phyloP scores from a whole-genome alignment of 2,797 vertebrate genomes.

The Schizopygopsis malacanthus region DNA sequence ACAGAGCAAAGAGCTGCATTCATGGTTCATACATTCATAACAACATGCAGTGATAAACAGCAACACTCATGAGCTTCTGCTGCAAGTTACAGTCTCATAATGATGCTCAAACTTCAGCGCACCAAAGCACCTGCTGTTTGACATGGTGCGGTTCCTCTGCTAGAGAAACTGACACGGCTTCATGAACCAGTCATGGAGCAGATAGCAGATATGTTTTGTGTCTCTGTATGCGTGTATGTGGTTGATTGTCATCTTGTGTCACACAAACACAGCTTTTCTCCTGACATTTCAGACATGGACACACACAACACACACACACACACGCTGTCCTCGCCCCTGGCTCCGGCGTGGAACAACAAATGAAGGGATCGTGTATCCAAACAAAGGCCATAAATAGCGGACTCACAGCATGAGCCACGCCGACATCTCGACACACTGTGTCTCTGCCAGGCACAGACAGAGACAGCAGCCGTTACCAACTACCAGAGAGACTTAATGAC shows the following conservation, averaged over 20 bases:
- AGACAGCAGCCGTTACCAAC: slow-evolving; percentile 38
- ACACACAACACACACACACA: slow-evolving; percentile 8
- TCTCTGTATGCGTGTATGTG: slow-evolving; percentile 2
- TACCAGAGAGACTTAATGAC: slow-evolving; percentile 40
- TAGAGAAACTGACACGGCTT: slow-evolving; percentile 14
- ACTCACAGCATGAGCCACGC: slow-evolving; percentile 32
- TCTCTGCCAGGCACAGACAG: slow-evolving; percentile 32
- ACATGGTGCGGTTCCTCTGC: slow-evolving; percentile 33
- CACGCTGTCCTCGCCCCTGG: slow-evolving; percentile 13
- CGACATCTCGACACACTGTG: slow-evolving; percentile 43
- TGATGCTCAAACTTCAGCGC: slow-evolving; percentile 16
- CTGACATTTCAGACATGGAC: not conserved
- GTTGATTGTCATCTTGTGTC: slow-evolving; percentile 38
- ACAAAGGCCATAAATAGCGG: slow-evolving; percentile 57
- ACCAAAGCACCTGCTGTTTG: slow-evolving; percentile 35
- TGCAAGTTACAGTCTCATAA: slow-evolving; percentile 4
- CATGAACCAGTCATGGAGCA: slow-evolving; percentile 27
- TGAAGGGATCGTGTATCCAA: slow-evolving; percentile 42
- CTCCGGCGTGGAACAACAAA: slow-evolving; percentile 32
- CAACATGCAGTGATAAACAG: not conserved
- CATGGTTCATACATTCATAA: not conserved
- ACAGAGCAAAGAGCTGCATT: slow-evolving; percentile 40
- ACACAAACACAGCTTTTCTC: slow-evolving; percentile 36
- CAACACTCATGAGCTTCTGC: not conserved
- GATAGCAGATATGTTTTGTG: not conserved